Base-by-base conservation (phyloP, 2,797 vertebrate species). In the Hydrolagus colliei region DNA sequence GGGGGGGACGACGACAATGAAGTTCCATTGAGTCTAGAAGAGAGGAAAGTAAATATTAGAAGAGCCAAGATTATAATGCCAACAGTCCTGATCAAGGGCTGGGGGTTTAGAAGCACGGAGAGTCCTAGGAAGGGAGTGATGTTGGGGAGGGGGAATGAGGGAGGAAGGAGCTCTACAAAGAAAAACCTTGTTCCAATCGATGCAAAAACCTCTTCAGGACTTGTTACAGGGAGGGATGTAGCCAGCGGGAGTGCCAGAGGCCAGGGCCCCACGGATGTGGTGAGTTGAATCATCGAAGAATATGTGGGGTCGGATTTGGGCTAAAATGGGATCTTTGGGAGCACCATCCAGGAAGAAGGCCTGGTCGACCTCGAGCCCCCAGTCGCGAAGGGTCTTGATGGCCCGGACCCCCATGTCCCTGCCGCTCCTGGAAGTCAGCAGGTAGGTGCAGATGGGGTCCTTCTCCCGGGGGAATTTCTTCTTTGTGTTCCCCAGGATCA, bases 271-370 rank as follows among this genome's bases (percentile, higher is more conserved):
- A 20, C 82, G 89, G 73, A 92, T 89, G 73, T 90, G 90, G 85
- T 89, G 89, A 87, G 91, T 86, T 20, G 91, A 89, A 4, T 92
- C 88, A 0, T 92, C 91, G 80, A 92, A 94, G 88, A 94, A 89
- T 85, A 95, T 90, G 72, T 94, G 93, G 32, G 93, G 93, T 86
- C 92, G 91, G 73, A 95, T 89, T 72, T 91, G 87, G 75, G 89
- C 86, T 0, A 94, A 90, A 75, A 94, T 91, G 35, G 89, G 91
- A 4, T 89, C 90, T 32, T 90, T 89, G 13, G 93, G 92, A 88
- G 91, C 91, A 52, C 93, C 93, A 0, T 91, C 91, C 90, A 94
- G 90, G 88, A 93, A 94, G 89, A 92, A 93, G n/a, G 90, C 91
- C 87, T 94, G 91, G 0, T 94, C 92, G 0, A 92, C 91, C 80